Conservation (phyloP, 1,140 invertebrate species). For the Octopus bimaculoides region DNA sequence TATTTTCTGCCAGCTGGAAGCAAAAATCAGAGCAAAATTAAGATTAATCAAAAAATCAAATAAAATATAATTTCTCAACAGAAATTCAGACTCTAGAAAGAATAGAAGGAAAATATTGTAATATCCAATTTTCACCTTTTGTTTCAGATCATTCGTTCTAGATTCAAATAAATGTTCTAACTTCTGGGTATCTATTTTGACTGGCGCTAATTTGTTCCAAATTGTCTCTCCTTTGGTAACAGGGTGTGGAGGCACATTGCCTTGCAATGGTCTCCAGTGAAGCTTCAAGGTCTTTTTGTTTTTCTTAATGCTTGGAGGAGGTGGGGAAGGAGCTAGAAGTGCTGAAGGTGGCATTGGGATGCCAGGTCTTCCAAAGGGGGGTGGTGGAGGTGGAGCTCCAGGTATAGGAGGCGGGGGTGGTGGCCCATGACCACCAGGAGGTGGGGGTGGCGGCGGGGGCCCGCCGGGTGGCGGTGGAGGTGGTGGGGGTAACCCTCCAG, state of each 20-base stretch:
- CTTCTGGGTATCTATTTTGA: slow-evolving; percentile 82
- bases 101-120: background rate
- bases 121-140: slow-evolving; percentile 65
- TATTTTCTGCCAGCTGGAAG: too few species aligned
- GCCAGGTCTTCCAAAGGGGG: slow-evolving; percentile 41
- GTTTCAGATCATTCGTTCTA: slow-evolving; percentile 89
- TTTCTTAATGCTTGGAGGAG: slow-evolving; percentile 63
- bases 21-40: too few species aligned
- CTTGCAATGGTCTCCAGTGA: slow-evolving; percentile 91
- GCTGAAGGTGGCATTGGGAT: slow-evolving; percentile 55
- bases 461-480: slow-evolving; percentile 42
- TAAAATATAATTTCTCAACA: too few species aligned
- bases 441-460: slow-evolving; percentile 48
- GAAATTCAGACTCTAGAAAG: background rate
- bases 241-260: slow-evolving; percentile 61
- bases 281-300: slow-evolving; percentile 98
- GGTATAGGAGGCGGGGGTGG: slow-evolving; percentile 41
- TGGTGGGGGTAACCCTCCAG: slow-evolving; percentile 22
- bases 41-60: too few species aligned
- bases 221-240: slow-evolving; percentile 72
- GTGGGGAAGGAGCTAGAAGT: slow-evolving; percentile 49
- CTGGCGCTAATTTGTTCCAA: slow-evolving; percentile 88
- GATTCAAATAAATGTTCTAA: slow-evolving; percentile 97
- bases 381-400: slow-evolving; percentile 57
- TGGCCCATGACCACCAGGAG: slow-evolving; percentile 57